These are phyloP conservation scores for Patiria miniata DNA, from an alignment of 35 echinoderm and acorn worm species.

Conservation along the genomic window DNA sequence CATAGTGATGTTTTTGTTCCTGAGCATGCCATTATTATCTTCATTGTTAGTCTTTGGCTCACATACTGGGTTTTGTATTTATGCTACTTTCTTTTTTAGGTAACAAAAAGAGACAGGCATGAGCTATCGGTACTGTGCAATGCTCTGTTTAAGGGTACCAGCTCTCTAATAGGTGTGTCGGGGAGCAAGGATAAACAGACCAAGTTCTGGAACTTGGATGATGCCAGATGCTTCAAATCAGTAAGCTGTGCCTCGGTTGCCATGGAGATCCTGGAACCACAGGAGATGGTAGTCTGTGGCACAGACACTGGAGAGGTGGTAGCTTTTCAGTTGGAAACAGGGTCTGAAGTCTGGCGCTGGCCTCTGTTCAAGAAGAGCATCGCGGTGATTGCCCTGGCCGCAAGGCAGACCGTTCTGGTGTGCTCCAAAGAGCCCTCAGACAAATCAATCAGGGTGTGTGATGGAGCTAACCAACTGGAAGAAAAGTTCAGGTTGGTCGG, in stretches of 20 bases:
- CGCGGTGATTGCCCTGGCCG: background rate
- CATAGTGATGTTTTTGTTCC: no score
- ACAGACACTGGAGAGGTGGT: conserved; percentile 1
- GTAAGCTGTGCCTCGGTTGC: background rate
- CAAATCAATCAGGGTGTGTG: background rate
- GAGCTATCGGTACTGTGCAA: conserved; percentile 15
- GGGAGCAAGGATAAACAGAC: conserved; percentile 6
- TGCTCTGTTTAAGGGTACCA: conserved; percentile 8
- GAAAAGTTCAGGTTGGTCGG: background rate
- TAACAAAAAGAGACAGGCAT: conserved; percentile 42
- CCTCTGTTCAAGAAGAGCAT: conserved; percentile 9
- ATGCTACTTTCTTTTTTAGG: conserved; percentile 29
- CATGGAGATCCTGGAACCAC: conserved; percentile 11
- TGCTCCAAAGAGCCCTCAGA: background rate
- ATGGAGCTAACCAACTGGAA: background rate
- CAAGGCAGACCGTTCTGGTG: background rate
- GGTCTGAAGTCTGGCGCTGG: conserved; percentile 6
- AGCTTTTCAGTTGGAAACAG: background rate
- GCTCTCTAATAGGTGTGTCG: background rate
- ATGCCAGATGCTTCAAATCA: background rate
- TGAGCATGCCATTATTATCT: no score
- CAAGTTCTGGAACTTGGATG: conserved; percentile 13
- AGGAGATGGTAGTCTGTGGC: background rate
- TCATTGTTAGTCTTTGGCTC: no score
- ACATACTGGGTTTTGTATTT: background rate